Conservation (phyloP, 2,113 vertebrate species). For the Actinemys pallida region DNA sequence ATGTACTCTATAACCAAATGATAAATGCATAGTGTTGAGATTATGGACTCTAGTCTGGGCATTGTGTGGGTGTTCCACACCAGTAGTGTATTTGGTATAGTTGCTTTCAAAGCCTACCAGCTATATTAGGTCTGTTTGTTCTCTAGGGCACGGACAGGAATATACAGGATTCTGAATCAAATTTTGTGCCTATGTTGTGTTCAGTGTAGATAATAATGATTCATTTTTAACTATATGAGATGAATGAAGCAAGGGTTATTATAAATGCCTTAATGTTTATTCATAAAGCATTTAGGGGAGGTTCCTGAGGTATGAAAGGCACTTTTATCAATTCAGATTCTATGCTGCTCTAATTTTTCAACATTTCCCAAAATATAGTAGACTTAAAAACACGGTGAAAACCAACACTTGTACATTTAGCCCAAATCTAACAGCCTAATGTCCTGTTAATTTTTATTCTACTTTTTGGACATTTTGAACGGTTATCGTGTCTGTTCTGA, state of each 20-base stretch:
- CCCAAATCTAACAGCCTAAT: not conserved
- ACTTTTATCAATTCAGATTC: not conserved
- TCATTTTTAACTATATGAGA: not conserved
- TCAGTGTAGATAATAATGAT: not conserved
- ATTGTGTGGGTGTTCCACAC: not conserved
- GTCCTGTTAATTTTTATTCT: not conserved
- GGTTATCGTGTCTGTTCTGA: constrained; percentile 1
- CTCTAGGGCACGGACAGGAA: not conserved
- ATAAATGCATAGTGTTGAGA: not conserved
- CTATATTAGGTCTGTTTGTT: not conserved
- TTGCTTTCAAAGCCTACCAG: not conserved
- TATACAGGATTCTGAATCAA: not conserved
- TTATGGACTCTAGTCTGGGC: rapidly evolving
- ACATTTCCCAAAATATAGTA: not conserved
- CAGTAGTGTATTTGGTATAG: not conserved
- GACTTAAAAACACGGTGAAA: not conserved
- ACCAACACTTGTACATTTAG: not conserved
- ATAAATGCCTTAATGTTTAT: not conserved
- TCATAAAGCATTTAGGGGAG: not conserved
- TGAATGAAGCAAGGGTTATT: not conserved
- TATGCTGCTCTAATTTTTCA: not conserved
- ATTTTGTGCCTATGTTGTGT: not conserved
- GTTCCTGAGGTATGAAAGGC: not conserved
- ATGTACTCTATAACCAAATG: not conserved
- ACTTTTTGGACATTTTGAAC: not conserved